A percentile compares a stretch with the other conserved stretches of the same genome.
These are phyloP conservation scores for Thelaira solivaga DNA, from an alignment of 2,888 invertebrate species.

Conservation along the genomic window DNA sequence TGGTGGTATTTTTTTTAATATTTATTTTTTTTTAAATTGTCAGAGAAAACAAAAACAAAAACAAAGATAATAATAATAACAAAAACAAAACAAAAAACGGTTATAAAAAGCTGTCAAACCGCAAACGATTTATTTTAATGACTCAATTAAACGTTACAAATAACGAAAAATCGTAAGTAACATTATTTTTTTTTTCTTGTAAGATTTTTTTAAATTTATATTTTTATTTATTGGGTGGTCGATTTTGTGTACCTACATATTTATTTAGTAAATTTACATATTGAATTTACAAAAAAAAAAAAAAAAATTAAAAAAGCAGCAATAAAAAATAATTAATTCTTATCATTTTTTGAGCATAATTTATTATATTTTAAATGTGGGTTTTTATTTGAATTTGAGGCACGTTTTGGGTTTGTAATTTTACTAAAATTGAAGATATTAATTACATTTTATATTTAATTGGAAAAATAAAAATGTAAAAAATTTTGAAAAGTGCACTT, in stretches of 20 bases:
- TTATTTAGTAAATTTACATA: background rate
- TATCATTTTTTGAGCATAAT: no score
- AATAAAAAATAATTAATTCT: no score
- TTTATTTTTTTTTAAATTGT: slow-evolving; percentile 3
- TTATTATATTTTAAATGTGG: no score
- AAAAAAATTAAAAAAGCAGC: no score
- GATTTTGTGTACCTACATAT: slow-evolving; percentile 8
- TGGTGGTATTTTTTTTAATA: slow-evolving; percentile 46
- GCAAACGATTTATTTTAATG: slow-evolving; percentile 74
- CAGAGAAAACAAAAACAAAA: background rate
- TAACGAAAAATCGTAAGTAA: slow-evolving; percentile 64
- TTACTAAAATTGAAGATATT: background rate
- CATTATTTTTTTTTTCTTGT: background rate
- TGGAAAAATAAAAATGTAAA: no score
- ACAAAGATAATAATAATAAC: slow-evolving; percentile 13
- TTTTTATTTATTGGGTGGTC: slow-evolving; percentile 39
- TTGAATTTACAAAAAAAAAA: no score
- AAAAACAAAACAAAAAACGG: slow-evolving; percentile 20
- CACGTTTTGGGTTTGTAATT: slow-evolving; percentile 12
- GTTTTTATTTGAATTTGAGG: slow-evolving; percentile 3
- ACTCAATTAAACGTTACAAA: slow-evolving; percentile 75
- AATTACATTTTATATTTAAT: no score
- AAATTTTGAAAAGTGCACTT: no score
- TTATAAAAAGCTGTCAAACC: slow-evolving; percentile 63
- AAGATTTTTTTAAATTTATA: slow-evolving; percentile 5